Percentiles rank a stretch among this genome's conserved stretches.
Conservation (phyloP, 2,113 vertebrate genomes). For the Rhinolophus ferrumequinum region DNA sequence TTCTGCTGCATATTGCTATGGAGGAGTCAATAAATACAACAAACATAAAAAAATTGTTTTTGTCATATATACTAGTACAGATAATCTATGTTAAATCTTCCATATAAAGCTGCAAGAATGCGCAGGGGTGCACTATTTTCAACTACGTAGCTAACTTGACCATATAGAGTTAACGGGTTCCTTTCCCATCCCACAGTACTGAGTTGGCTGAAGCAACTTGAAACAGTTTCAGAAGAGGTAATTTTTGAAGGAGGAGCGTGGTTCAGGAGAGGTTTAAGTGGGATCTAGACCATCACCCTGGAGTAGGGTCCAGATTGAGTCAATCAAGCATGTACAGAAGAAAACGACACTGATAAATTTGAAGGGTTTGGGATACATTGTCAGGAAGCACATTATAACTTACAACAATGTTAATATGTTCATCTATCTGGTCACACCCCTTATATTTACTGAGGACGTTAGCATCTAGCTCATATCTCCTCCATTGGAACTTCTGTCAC, state of each 20-base stretch:
- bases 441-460: background rate
- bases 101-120: background rate
- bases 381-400: background rate
- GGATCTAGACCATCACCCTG: background rate
- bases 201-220: background rate
- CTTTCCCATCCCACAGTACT: background rate
- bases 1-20: constrained; percentile 67
- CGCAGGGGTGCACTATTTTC: background rate
- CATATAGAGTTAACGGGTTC: background rate
- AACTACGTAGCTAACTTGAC: background rate
- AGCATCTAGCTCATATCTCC: background rate
- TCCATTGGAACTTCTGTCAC: background rate
- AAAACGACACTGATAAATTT: background rate
- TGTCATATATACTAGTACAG: background rate
- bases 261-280: background rate
- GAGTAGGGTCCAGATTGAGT: background rate
- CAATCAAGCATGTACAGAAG: background rate
- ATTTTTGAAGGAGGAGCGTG: background rate
- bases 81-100: background rate
- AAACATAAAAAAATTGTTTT: background rate
- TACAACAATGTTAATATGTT: background rate
- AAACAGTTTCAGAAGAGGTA: background rate
- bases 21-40: constrained; percentile 61
- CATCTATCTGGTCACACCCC: background rate
- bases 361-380: background rate